Percentiles rank a stretch among this genome's conserved stretches.
Evolutionary conservation across 2,113 vertebrate genomes (phyloP).

Genomic region (Rhizomys pruinosus): DNA sequence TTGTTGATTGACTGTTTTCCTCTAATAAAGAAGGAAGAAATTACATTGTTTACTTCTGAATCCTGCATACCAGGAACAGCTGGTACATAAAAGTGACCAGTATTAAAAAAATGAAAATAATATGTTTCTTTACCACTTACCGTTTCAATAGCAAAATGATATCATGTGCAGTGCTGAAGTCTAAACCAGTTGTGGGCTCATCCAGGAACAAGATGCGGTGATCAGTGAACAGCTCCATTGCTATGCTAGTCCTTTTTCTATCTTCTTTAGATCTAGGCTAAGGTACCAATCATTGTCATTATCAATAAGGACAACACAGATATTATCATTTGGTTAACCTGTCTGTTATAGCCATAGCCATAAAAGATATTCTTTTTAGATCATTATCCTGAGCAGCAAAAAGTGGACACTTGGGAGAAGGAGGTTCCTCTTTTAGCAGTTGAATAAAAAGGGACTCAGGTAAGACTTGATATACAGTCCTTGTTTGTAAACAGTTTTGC

Average conservation of each 20-base stretch:
- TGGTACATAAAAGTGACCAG: neutral
- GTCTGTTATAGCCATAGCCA: rapidly evolving
- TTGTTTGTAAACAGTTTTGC: neutral
- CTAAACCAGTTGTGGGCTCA: constrained; percentile 95
- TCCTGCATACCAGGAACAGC: neutral
- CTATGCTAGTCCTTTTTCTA: constrained; percentile 94
- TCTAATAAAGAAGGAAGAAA: neutral
- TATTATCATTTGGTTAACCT: neutral
- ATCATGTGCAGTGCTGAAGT: constrained; percentile 93
- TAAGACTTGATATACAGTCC: neutral
- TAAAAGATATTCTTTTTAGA: neutral
- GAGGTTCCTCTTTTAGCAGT: neutral
- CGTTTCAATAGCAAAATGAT: constrained; percentile 92
- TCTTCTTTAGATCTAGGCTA: constrained; percentile 96
- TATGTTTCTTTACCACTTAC: constrained; percentile 76
- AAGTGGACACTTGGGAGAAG: neutral
- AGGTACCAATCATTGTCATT: neutral
- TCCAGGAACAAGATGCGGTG: constrained; percentile 95
- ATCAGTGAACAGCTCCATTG: constrained; percentile 95
- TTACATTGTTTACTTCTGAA: neutral
- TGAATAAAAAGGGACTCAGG: neutral
- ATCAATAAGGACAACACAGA: neutral
- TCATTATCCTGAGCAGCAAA: neutral
- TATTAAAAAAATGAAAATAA: neutral
- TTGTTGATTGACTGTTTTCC: neutral